Evolutionary conservation across 2,113 vertebrate genomes (phyloP).

Genomic region (Dipodomys merriami): DNA sequence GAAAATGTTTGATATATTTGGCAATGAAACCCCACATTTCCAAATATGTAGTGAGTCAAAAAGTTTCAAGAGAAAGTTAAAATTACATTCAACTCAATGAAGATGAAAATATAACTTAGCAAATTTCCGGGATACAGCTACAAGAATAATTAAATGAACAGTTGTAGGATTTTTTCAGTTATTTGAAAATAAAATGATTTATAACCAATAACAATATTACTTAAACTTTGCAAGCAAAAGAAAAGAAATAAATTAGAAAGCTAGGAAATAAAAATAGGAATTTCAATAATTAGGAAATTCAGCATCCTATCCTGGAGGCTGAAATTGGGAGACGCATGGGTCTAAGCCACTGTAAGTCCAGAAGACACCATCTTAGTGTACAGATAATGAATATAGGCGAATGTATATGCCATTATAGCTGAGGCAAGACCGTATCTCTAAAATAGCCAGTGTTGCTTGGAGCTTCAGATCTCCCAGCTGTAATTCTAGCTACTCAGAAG

Average conservation of each 20-base stretch:
- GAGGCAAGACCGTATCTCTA: too few species aligned
- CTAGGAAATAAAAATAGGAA: not conserved
- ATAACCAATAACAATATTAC: not conserved
- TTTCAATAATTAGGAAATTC: too few species aligned
- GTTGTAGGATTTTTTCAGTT: conserved; percentile 26
- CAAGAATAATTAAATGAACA: not conserved
- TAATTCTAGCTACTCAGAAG: too few species aligned
- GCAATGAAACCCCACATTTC: conserved; percentile 21
- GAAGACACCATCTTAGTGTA: too few species aligned
- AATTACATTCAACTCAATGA: not conserved
- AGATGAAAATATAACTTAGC: conserved; percentile 4
- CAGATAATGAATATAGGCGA: too few species aligned
- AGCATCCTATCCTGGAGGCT: too few species aligned
- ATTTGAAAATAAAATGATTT: not conserved
- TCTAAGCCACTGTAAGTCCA: too few species aligned
- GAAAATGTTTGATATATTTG: not conserved
- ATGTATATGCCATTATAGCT: too few species aligned
- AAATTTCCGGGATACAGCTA: not conserved
- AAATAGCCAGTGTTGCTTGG: too few species aligned
- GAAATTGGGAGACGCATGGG: too few species aligned
- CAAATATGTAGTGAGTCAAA: conserved; percentile 25
- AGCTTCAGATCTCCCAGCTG: too few species aligned
- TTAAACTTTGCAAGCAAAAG: not conserved
- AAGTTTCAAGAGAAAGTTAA: conserved; percentile 4
- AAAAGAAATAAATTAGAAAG: not conserved